Conservation (phyloP, 2,888 invertebrate species). For the Lycocerus yunnanus region DNA sequence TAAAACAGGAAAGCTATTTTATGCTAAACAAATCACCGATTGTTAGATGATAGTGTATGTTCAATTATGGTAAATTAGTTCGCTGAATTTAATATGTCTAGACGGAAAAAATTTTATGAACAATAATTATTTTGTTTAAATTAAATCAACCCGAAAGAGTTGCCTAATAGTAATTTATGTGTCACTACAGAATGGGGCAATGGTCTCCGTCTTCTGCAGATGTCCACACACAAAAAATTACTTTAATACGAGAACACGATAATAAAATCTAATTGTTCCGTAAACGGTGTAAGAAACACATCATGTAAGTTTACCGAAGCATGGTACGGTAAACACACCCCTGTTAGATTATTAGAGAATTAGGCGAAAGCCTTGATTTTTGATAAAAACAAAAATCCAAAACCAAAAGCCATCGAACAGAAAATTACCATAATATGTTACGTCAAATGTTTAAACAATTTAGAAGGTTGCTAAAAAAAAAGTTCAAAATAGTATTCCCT, state of each 20-base stretch:
- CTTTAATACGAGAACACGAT: background rate
- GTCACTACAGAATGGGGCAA: background rate
- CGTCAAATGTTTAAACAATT: background rate
- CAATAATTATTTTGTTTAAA: background rate
- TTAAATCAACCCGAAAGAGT: background rate
- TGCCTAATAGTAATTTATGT: background rate
- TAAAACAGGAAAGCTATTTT: constrained; percentile 31
- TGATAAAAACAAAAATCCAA: background rate
- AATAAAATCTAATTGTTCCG: background rate
- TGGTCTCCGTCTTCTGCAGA: background rate
- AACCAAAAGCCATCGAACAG: background rate
- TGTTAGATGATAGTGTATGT: background rate
- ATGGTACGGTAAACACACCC: background rate
- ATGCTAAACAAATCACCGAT: constrained; percentile 22
- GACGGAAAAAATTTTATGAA: background rate
- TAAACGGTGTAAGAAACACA: background rate
- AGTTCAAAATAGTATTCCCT: background rate
- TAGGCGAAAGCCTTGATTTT: background rate
- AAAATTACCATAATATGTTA: background rate
- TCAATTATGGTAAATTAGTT: background rate
- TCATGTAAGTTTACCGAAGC: background rate
- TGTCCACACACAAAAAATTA: background rate
- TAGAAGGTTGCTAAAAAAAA: background rate
- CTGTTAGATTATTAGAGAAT: background rate
- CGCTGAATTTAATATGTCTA: background rate